Evolutionary conservation across 2,113 vertebrate genomes (phyloP), one percentile per base, ranked within the genome.

Genomic region (Psilopogon haemacephalus): DNA sequence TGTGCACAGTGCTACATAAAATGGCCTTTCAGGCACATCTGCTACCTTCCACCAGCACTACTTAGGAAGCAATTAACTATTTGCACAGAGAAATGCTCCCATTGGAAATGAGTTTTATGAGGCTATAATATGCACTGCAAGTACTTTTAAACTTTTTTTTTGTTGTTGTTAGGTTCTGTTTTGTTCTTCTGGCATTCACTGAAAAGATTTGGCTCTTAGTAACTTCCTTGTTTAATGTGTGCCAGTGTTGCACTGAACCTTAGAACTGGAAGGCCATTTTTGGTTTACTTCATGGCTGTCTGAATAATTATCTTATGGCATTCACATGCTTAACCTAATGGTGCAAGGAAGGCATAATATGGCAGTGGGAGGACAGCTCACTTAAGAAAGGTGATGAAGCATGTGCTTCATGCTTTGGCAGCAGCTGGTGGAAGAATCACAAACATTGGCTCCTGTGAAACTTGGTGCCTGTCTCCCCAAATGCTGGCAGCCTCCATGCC

Each of bases 301-400:
- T 95, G 86, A 77, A 72, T 90, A 81, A 94, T 92, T 92, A 86
- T 65, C 83, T 95, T 77, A 80, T 9, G 79, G 89, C 58, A 86
- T 68, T 84, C 33, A 32, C 32, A 75, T 56, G 59, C 83, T 92
- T 91, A 81, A 81, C 30, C 46, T 88, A 88, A 95, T 75, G 17
- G 52, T 81, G 84, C 77, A 93, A 89, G 48, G 84, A 89, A 94
- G 48, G 89, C 52, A 68, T 54, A 84, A 72, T 70, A 91, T 4
- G 12, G 79, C 19, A 65, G 76, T 15, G 62, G 80, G 60, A 86
- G 84, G 86, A 89, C n/a, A 88, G 70, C 77, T 82, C 24, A 88
- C 81, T 92, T 70, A 87, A 63, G 83, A 94, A 88, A 48, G 48
- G 26, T 85, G 88, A 89, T 21, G 76, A 95, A 62, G 73, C 44